Evolutionary conservation across 1,140 invertebrate species (phyloP).

Genomic region (Cherax destructor): DNA sequence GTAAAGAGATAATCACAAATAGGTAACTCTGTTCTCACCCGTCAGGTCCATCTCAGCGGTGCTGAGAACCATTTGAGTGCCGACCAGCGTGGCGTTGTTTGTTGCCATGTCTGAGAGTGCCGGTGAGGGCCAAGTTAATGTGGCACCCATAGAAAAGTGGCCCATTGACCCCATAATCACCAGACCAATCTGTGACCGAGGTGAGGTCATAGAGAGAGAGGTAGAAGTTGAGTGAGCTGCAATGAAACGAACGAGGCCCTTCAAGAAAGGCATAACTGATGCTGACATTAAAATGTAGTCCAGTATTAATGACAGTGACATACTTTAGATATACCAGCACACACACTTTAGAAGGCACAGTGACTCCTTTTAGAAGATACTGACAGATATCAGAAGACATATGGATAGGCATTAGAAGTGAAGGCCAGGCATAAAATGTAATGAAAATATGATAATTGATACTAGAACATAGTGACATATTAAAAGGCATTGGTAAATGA

Average conservation of each 20-base stretch:
- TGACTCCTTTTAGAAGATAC: no score
- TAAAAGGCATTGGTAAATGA: no score
- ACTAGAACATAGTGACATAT: no score
- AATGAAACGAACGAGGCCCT: not conserved
- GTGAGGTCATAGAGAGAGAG: not conserved
- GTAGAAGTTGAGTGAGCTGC: not conserved
- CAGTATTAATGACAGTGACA: no score
- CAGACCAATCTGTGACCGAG: constrained; percentile 16
- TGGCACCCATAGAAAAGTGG: constrained; percentile 34
- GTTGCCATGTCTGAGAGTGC: constrained; percentile 34
- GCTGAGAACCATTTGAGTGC: constrained; percentile 37
- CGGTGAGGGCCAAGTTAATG: constrained; percentile 45
- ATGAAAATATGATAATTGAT: no score
- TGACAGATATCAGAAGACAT: no score
- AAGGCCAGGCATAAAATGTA: no score
- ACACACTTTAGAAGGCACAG: no score
- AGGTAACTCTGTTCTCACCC: constrained; percentile 4
- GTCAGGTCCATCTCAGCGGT: constrained; percentile 47
- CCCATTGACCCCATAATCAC: constrained; percentile 14
- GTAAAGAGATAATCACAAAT: not conserved
- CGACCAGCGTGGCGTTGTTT: constrained; percentile 40
- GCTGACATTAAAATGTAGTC: no score
- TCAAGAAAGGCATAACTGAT: no score
- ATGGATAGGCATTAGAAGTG: no score
- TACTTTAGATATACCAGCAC: no score